phyloP scores from a whole-genome alignment of 2,113 vertebrate species.

The Oceanodroma tethys region DNA sequence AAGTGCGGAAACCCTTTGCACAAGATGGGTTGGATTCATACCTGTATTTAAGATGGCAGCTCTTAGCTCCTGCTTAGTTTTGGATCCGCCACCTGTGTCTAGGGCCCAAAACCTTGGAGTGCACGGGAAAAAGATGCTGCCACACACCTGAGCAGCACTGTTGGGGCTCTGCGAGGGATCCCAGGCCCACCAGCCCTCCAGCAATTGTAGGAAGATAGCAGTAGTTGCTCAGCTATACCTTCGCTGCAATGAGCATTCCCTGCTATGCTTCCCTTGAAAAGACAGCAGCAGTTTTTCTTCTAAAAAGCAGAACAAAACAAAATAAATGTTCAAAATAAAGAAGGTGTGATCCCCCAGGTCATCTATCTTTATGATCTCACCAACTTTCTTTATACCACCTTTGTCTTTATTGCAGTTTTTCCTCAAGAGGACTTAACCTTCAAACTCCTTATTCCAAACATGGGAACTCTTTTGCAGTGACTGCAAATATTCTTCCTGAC shows the following conservation, averaged over 20 bases:
- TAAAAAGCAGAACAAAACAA: not conserved
- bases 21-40: not conserved
- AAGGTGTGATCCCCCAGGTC: not conserved
- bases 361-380: not conserved
- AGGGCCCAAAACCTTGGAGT: too few species aligned
- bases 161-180: not conserved
- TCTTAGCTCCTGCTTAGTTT: not conserved
- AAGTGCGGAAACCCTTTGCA: not conserved
- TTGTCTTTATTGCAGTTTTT: not conserved
- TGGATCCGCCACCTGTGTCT: not conserved
- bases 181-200: not conserved
- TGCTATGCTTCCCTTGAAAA: not conserved
- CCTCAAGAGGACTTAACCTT: not conserved
- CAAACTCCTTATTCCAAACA: not conserved
- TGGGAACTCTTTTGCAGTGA: not conserved
- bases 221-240: not conserved
- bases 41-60: not conserved
- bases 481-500: not conserved
- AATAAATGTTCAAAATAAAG: not conserved
- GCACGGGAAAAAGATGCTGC: not conserved
- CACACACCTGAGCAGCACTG: not conserved
- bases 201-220: not conserved
- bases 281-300: not conserved
- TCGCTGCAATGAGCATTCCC: not conserved
- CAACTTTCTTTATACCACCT: not conserved